Base-by-base conservation (phyloP, 2,797 vertebrate genomes). In the Microhierax caerulescens region DNA sequence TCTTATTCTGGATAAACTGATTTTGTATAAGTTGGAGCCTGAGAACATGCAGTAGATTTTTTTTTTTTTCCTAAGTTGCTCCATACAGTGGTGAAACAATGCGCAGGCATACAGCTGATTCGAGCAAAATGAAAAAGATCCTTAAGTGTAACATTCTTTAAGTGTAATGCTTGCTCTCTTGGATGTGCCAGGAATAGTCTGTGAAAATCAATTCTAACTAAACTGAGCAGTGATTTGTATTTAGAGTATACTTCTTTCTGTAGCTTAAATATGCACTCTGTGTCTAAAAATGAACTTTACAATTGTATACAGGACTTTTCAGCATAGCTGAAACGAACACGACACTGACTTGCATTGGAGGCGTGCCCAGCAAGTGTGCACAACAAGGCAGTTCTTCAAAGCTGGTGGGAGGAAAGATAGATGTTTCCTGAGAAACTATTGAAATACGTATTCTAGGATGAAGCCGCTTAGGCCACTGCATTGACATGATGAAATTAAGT, bases 1-100 rank as follows among this genome's bases (percentile, higher is more conserved):
- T 69, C 25, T 82, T 94, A 48, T 82, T 89, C 85, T 67, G 86
- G 56, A 63, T 72, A 93, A 93, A 97, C 3, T 70, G 74, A 91
- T 87, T 95, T 93, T 90, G 28, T 67, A 56, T 60, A 93, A 74
- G 37, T 5, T 82, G 67, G 43, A 79, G 28, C 53, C 56, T 50
- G 36, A 81, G 32, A 89, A 90, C 17, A 59, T 9, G 25, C 20
- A 86, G 43, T 13, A 59, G 17, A 13, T 12, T 59, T 50, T 25
- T 25, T 68, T 64, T 63, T 43, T 39, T 7, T 10, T 30, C 34
- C 36, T 54, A 43, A 37, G 17, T 3, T 76, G 51, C n/a, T 70
- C 28, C 30, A 59, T 39, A 34, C 9, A 65, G 34, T 30, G 11
- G n/a, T 79, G 83, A 88, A 93, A 73, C 21, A 78, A 53, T 47